Evolutionary conservation across 2,113 vertebrate species (phyloP).

Genomic region (Proterorhinus semilunaris): DNA sequence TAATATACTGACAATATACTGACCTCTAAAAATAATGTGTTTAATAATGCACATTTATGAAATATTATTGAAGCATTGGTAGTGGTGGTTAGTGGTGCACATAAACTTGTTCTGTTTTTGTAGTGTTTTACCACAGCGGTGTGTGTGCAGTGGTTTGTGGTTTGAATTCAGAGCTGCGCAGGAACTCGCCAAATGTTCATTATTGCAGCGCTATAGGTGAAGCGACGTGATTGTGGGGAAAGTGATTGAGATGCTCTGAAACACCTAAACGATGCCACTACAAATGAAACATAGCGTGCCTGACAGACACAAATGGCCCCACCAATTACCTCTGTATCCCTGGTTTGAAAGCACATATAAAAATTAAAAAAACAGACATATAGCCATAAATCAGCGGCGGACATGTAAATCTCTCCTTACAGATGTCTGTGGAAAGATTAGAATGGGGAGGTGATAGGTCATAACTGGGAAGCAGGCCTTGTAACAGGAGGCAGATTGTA

Average conservation of each 20-base stretch:
- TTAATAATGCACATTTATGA: too few species aligned
- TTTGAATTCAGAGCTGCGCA: too few species aligned
- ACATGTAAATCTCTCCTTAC: conserved; percentile 62
- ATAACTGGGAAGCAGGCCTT: conserved; percentile 63
- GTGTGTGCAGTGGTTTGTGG: too few species aligned
- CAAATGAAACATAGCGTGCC: background rate
- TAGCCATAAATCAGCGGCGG: conserved; percentile 60
- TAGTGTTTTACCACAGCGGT: too few species aligned
- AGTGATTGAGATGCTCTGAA: background rate
- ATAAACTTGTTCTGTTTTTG: too few species aligned
- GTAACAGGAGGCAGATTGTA: conserved; percentile 85
- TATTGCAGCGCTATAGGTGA: too few species aligned
- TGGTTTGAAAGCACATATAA: conserved; percentile 43
- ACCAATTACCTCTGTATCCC: conserved; percentile 12
- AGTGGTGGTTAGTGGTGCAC: too few species aligned
- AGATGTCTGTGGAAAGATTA: conserved; percentile 77
- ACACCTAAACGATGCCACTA: conserved; percentile 13
- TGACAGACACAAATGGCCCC: conserved; percentile 21
- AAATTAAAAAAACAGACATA: conserved; percentile 58
- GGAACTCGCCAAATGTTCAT: too few species aligned
- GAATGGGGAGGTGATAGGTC: conserved; percentile 71
- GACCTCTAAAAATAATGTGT: too few species aligned
- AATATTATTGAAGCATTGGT: too few species aligned
- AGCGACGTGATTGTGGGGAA: too few species aligned
- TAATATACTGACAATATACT: too few species aligned